Conservation (phyloP, 2,113 vertebrate genomes). For the Notarius quadriscutis region DNA sequence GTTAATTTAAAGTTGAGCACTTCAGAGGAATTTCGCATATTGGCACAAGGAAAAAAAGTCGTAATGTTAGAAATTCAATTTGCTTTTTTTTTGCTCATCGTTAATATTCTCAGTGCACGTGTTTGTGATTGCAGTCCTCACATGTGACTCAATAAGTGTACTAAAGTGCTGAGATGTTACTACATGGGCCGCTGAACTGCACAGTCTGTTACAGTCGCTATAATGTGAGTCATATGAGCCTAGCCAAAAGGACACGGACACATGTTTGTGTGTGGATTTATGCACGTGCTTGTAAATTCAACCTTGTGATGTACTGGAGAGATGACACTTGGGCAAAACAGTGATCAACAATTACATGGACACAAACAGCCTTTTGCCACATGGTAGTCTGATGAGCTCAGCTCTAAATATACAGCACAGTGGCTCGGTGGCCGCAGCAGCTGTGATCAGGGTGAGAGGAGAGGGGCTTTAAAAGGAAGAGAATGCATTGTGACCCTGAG, state of each 20-base stretch:
- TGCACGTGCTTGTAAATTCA: not conserved
- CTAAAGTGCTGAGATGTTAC: not conserved
- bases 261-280: not conserved
- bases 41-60: not conserved
- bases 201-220: not conserved
- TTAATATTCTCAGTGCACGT: conserved; percentile 26
- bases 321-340: not conserved
- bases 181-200: not conserved
- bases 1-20: conserved; percentile 38
- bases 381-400: conserved; percentile 49
- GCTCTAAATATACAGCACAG: conserved; percentile 51
- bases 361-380: conserved; percentile 33
- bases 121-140: not conserved
- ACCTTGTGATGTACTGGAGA: conserved; percentile 3
- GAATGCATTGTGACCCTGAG: conserved; percentile 75
- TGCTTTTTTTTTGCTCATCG: not conserved
- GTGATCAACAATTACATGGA: conserved; percentile 38
- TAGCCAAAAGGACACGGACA: not conserved
- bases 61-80: conserved; percentile 34
- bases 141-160: not conserved
- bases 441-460: conserved; percentile 44
- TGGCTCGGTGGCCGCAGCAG: conserved; percentile 37
- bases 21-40: conserved; percentile 37
- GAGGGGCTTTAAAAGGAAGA: conserved; percentile 80
- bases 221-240: not conserved